These are phyloP conservation scores for Drosophila lacteicornis DNA, from an alignment of 1,140 invertebrate species.

Conservation along the genomic window DNA sequence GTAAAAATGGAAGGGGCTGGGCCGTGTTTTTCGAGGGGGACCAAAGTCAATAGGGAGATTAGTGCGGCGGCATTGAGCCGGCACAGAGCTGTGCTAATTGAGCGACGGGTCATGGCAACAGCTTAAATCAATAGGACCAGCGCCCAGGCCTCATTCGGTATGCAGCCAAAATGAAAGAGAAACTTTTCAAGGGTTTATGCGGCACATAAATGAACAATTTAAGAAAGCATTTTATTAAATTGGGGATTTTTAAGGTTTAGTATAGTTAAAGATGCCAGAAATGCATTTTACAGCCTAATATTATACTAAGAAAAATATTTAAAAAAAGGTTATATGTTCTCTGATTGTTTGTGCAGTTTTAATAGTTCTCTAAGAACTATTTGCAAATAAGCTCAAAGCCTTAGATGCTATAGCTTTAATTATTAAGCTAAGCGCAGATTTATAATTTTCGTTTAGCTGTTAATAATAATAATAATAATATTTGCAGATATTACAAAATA, in stretches of 20 bases:
- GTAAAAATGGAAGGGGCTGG: constrained; percentile 1
- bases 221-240: background rate
- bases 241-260: too few relatives aligned
- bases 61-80: constrained; percentile 57
- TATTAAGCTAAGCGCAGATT: too few relatives aligned
- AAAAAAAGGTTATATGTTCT: background rate
- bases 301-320: background rate
- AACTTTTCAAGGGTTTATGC: constrained; percentile 33
- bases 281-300: too few relatives aligned
- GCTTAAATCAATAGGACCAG: constrained; percentile 71
- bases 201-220: constrained; percentile 8
- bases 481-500: too few relatives aligned
- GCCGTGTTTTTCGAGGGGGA: constrained; percentile 17
- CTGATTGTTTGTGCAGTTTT: background rate
- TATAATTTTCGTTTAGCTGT: too few relatives aligned
- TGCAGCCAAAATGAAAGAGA: constrained; percentile 38
- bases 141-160: constrained; percentile 56
- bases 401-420: too few relatives aligned
- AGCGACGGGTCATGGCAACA: constrained; percentile 75
- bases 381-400: too few relatives aligned
- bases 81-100: constrained; percentile 73
- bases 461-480: too few relatives aligned
- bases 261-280: background rate
- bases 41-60: constrained; percentile 80
- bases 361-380: background rate